Evolutionary conservation across 2,888 invertebrate species (phyloP).

Genomic region (Chaetoderma sp.): DNA sequence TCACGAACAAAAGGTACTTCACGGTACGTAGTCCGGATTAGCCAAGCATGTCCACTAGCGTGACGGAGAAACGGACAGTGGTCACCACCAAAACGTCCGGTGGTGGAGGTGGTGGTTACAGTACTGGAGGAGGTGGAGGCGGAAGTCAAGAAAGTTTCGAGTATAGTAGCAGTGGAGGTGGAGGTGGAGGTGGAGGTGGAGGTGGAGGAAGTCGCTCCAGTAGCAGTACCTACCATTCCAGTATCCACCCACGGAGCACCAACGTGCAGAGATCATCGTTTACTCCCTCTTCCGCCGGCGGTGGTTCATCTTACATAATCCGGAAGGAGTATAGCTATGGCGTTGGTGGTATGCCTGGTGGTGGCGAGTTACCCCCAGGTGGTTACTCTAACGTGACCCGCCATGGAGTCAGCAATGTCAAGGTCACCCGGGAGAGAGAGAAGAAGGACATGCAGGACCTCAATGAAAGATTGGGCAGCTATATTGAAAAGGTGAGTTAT

Average conservation of each 20-base stretch:
- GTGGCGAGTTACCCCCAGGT: constrained; percentile 39
- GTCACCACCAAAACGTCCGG: constrained; percentile 43
- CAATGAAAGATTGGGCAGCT: constrained; percentile 72
- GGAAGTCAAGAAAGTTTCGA: too few relatives aligned
- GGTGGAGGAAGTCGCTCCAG: constrained; percentile 35
- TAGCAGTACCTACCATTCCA: constrained; percentile 1
- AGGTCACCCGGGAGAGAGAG: constrained; percentile 69
- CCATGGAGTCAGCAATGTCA: constrained; percentile 68
- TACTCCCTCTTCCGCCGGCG: not conserved
- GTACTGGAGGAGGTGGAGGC: too few relatives aligned
- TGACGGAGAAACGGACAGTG: constrained; percentile 58
- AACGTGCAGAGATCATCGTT: not conserved
- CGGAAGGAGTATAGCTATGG: constrained; percentile 48
- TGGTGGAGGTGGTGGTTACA: constrained; percentile 36
- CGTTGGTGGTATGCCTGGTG: constrained; percentile 35
- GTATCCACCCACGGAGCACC: not conserved
- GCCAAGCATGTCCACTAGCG: too few relatives aligned
- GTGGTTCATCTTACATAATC: not conserved
- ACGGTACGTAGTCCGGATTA: too few relatives aligned
- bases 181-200: constrained; percentile 33
- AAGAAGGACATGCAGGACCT: constrained; percentile 73
- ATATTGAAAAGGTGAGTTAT: constrained; percentile 73
- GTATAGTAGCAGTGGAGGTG: constrained; percentile 20
- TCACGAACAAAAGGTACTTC: too few relatives aligned
- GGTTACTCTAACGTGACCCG: constrained; percentile 54